Conservation (phyloP, 1,140 invertebrate genomes). For the Bombus vancouverensis region DNA sequence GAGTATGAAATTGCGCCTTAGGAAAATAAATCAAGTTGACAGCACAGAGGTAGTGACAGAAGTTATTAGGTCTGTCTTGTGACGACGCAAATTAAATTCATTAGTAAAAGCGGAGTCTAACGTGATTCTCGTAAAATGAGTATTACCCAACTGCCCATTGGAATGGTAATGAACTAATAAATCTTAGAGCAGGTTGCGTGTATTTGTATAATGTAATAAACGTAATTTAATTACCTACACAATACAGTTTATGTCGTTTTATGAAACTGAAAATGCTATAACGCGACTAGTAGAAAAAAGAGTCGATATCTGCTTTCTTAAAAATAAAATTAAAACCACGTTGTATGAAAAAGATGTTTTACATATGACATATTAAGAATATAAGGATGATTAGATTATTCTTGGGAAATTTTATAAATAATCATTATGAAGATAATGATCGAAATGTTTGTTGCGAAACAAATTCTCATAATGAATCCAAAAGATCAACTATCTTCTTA, state of each 20-base stretch:
- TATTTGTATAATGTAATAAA: conserved; percentile 6
- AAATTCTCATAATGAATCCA: too few species aligned
- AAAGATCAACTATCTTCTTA: too few species aligned
- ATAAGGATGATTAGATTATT: too few species aligned
- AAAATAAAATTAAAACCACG: background rate
- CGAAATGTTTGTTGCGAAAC: too few species aligned
- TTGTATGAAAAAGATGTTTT: too few species aligned
- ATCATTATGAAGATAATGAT: too few species aligned
- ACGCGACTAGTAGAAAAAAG: too few species aligned
- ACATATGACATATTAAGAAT: too few species aligned
- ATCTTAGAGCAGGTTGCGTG: background rate
- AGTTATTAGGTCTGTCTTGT: conserved; percentile 22
- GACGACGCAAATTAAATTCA: conserved; percentile 30
- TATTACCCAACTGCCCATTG: background rate
- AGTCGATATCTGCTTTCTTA: background rate
- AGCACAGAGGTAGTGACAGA: background rate
- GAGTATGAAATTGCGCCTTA: background rate
- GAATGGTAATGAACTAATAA: conserved; percentile 8
- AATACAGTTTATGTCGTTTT: background rate
- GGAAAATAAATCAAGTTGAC: background rate
- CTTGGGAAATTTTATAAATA: too few species aligned
- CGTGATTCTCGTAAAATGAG: conserved; percentile 17
- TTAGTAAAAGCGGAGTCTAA: conserved; percentile 1
- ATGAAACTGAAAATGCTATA: background rate
- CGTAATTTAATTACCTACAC: background rate